Percentiles rank a stretch among this genome's conserved stretches.
These are phyloP conservation scores for Perognathus longimembris DNA, from an alignment of 2,113 vertebrate genomes.

Conservation along the genomic window DNA sequence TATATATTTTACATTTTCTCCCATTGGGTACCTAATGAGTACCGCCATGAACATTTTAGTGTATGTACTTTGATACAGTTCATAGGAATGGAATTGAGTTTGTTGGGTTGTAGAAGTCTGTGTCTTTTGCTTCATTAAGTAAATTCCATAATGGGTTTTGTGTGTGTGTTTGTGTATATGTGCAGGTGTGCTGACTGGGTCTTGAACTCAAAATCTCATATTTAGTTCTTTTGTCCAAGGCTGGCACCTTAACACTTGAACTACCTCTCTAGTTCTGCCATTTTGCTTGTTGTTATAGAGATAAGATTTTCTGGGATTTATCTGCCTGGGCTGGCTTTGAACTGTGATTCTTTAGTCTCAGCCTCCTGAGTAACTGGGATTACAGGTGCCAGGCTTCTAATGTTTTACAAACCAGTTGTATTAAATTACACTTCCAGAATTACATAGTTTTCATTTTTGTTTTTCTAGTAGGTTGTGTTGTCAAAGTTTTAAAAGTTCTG, in stretches of 20 bases:
- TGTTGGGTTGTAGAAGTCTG: neutral
- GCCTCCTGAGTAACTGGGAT: no score
- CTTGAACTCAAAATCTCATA: no score
- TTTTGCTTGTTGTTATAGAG: no score
- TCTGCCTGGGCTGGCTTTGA: no score
- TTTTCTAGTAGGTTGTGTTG: neutral
- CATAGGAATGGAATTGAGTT: neutral
- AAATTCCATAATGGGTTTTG: no score
- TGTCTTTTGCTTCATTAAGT: neutral
- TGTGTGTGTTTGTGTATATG: no score
- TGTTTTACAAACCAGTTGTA: neutral
- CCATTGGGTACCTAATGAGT: neutral
- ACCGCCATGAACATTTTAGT: neutral
- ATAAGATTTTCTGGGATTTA: no score
- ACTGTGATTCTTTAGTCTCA: no score
- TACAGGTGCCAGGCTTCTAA: neutral
- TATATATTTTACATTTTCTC: constrained; percentile 5
- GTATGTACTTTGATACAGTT: neutral
- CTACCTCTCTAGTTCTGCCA: no score
- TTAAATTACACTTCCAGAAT: neutral
- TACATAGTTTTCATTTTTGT: constrained; percentile 1
- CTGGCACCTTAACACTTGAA: no score
- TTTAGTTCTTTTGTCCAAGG: no score
- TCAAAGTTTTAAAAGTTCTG: constrained; percentile 27
- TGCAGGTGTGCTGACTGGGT: no score